Percentiles rank a stretch among this genome's conserved stretches.
Evolutionary conservation across 1,140 invertebrate species (phyloP).

Genomic region (Caenorhabditis remanei): DNA sequence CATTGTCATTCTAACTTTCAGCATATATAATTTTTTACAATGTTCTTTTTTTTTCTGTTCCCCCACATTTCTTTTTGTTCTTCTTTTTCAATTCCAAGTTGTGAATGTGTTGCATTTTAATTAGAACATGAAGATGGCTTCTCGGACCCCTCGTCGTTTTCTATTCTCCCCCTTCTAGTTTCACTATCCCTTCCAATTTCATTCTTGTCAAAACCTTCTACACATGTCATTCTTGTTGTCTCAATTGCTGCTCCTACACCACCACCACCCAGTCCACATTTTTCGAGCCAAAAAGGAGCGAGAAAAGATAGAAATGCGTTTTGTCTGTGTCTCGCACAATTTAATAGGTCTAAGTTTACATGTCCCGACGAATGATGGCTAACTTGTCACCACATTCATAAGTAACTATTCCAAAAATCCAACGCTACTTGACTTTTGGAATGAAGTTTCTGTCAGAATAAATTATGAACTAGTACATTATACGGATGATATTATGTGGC

Average conservation of each 20-base stretch:
- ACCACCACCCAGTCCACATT: conserved; percentile 6
- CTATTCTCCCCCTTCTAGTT: background rate
- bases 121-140: conserved; percentile 13
- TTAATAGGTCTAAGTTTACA: conserved; percentile 12
- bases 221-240: conserved; percentile 55
- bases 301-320: background rate
- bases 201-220: conserved; percentile 55
- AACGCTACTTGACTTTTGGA: background rate
- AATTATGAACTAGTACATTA: background rate
- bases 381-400: conserved; percentile 48
- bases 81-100: background rate
- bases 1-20: background rate
- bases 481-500: background rate
- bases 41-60: background rate
- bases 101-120: conserved; percentile 54
- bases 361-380: conserved; percentile 4
- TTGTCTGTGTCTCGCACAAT: conserved; percentile 39
- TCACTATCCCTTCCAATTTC: conserved; percentile 42
- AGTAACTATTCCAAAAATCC: conserved; percentile 5
- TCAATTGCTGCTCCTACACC: conserved; percentile 22
- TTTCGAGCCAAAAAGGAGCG: conserved; percentile 45
- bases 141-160: background rate
- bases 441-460: conserved; percentile 15
- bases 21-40: background rate
- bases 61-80: background rate